phyloP scores from a whole-genome alignment of 2,797 vertebrate species.

The Lepus oiostolus region DNA sequence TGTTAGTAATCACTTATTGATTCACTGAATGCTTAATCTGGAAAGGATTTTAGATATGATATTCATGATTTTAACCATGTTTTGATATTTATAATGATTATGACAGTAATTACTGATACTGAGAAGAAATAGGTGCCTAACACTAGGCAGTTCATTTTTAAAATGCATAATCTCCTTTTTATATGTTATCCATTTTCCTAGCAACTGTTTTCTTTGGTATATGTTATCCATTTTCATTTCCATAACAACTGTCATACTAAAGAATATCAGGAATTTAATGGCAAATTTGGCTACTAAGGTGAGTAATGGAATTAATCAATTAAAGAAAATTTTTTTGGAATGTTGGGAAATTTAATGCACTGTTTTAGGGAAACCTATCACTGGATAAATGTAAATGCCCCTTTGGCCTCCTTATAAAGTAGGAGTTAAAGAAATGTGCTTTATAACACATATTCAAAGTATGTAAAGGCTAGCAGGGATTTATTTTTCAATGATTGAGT shows the following conservation, averaged over 20 bases:
- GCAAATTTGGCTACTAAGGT: not conserved
- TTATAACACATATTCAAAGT: slow-evolving; percentile 25
- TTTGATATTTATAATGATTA: not conserved
- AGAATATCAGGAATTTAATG: not conserved
- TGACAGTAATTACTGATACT: not conserved
- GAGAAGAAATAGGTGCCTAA: not conserved
- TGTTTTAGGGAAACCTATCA: slow-evolving; percentile 1
- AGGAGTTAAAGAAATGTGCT: slow-evolving; percentile 29
- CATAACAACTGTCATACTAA: not conserved
- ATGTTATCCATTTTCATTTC: not conserved
- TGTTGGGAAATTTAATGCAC: slow-evolving; percentile 14
- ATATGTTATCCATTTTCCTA: not conserved
- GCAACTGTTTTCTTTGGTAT: too few relatives aligned
- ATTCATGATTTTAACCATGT: not conserved
- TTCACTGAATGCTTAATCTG: not conserved
- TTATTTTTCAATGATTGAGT: slow-evolving; percentile 39
- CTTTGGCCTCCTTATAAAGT: slow-evolving; percentile 48
- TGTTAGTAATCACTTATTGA: not conserved
- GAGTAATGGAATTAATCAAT: slow-evolving; percentile 1
- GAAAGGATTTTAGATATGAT: slow-evolving; percentile 17
- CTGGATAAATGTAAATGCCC: not conserved
- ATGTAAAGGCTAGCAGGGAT: not conserved
- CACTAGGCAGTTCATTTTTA: not conserved
- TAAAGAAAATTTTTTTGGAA: not conserved
- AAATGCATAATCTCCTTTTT: not conserved